Conservation (phyloP, 2,797 vertebrate species). For the Mormyrops boulengeri region DNA sequence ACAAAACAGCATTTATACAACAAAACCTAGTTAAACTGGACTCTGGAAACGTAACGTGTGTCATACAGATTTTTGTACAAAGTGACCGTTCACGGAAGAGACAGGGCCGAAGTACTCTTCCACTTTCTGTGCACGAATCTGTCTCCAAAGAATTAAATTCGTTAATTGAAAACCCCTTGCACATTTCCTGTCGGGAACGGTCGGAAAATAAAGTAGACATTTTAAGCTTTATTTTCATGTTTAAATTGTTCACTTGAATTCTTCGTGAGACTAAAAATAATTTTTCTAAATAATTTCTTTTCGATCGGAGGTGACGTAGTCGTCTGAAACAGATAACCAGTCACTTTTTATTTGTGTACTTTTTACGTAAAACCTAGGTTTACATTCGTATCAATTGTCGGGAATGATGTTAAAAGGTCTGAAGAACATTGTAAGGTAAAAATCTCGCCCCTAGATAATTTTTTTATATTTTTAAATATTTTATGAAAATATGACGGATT, state of each 20-base stretch:
- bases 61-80: conserved; percentile 12
- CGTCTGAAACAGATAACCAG: conserved; percentile 36
- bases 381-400: conserved; percentile 56
- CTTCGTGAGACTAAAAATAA: conserved; percentile 62
- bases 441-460: conserved; percentile 24
- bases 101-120: conserved; percentile 30
- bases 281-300: conserved; percentile 57
- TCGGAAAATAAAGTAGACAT: conserved; percentile 31
- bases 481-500: conserved; percentile 66
- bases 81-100: conserved; percentile 40
- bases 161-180: conserved; percentile 18
- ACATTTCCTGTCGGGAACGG: conserved; percentile 18
- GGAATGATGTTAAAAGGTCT: conserved; percentile 46
- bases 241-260: conserved; percentile 39
- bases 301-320: conserved; percentile 35
- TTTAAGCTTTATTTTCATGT: conserved; percentile 64
- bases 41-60: neutral
- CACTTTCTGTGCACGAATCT: conserved; percentile 11
- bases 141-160: conserved; percentile 44
- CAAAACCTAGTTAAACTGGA: neutral
- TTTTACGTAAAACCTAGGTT: neutral
- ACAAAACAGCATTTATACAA: neutral
- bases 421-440: conserved; percentile 37
- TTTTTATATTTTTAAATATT: conserved; percentile 63
- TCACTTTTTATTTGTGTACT: conserved; percentile 38